phyloP scores from a whole-genome alignment of 2,113 vertebrate genomes.

The Antennarius striatus region DNA sequence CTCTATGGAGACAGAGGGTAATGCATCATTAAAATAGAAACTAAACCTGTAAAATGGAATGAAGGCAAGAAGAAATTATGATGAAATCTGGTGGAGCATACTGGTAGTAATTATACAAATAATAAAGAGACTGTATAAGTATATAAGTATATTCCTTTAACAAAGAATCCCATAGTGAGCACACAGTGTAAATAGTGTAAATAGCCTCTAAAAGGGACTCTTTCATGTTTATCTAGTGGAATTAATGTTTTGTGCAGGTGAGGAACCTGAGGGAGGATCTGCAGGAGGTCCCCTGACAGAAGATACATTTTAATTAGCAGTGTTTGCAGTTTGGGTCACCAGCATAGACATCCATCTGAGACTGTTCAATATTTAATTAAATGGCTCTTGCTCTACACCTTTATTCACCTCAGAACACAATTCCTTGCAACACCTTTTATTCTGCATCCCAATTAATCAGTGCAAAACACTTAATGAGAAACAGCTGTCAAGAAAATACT shows the following conservation, averaged over 20 bases:
- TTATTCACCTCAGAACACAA: conserved; percentile 65
- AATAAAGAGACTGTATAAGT: too few relatives aligned
- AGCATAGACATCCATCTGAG: conserved; percentile 71
- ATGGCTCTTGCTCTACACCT: conserved; percentile 70
- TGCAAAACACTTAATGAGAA: conserved; percentile 68
- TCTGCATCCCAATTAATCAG: conserved; percentile 71
- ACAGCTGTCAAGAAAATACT: conserved; percentile 55
- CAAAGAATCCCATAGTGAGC: conserved; percentile 15
- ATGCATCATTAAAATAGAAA: too few relatives aligned
- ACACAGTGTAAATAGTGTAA: conserved; percentile 23
- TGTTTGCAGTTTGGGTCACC: conserved; percentile 71
- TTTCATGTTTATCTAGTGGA: conserved; percentile 49
- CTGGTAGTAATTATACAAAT: too few relatives aligned
- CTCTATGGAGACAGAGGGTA: too few relatives aligned
- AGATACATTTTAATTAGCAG: conserved; percentile 78
- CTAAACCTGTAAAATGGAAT: too few relatives aligned
- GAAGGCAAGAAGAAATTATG: too few relatives aligned
- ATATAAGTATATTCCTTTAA: too few relatives aligned
- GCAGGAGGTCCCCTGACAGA: conserved; percentile 57
- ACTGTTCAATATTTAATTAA: conserved; percentile 81
- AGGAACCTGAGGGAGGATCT: conserved; percentile 23
- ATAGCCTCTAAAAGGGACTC: conserved; percentile 24
- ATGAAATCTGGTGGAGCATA: too few relatives aligned
- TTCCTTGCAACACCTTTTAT: conserved; percentile 72
- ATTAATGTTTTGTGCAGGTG: conserved; percentile 45